Conservation (phyloP, 2,888 invertebrate genomes). For the Microctonus hyperodae region DNA sequence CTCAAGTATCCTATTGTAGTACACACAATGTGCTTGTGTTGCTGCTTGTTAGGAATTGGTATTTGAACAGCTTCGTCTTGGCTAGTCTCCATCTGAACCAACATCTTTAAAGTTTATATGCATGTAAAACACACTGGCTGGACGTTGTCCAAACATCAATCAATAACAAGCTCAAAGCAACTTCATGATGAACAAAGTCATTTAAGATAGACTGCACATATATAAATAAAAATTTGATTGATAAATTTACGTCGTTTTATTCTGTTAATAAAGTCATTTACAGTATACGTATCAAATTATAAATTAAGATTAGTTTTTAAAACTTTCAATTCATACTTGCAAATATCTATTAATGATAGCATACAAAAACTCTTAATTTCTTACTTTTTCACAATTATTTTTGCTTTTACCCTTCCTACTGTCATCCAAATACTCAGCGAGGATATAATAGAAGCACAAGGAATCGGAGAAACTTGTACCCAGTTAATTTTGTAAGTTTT, state of each 20-base stretch:
- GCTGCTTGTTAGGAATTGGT: neutral
- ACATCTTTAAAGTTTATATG: neutral
- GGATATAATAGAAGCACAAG: neutral
- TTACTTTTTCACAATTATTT: neutral
- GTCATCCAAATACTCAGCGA: neutral
- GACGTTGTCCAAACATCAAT: neutral
- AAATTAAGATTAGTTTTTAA: neutral
- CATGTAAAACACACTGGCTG: neutral
- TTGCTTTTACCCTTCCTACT: neutral
- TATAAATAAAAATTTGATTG: neutral
- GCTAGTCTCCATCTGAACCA: constrained; percentile 1
- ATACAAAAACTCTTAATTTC: neutral
- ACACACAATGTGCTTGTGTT: neutral
- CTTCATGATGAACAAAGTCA: neutral
- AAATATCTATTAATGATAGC: too few species aligned
- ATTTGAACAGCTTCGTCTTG: neutral
- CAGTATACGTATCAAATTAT: neutral
- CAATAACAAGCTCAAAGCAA: neutral
- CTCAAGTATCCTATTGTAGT: neutral
- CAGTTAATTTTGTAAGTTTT: neutral
- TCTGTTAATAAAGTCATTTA: neutral
- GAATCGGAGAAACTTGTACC: neutral
- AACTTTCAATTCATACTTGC: neutral
- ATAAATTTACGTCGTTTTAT: neutral
- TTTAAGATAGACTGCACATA: too few species aligned